Base-by-base conservation (phyloP, 1,140 invertebrate genomes). In the Drosophila mojavensis region DNA sequence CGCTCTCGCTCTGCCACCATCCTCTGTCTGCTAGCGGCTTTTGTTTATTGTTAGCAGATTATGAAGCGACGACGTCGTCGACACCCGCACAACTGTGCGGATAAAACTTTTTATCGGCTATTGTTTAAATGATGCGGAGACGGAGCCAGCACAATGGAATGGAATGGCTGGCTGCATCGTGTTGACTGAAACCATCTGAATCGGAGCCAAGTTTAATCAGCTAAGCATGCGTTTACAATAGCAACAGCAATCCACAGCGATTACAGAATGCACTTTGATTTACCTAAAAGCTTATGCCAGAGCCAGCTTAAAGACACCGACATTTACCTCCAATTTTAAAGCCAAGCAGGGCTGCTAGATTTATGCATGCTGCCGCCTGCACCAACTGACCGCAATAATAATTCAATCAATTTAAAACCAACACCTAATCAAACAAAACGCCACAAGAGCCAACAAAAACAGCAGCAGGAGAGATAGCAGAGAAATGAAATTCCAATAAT, bases 391-490 rank as follows among this genome's bases (percentile, higher is more conserved):
- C 68, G 59, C 81, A 84, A 84, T 78, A 85, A 84, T 84, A 84
- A 84, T 81, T 81, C 78, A 84, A 84, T 84, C 81, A 84, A 84
- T 84, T 84, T 85, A 85, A 85, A 84, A 84, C 81, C 81, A 84
- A 85, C 78, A 84, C 78, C 71, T 72, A 66, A 76, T 76, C 68
- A 76, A 75, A 72, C 69, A 72, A 65, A 72, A 66, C 47, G 54
- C 47, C 47, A 61, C 55, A 73, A 61, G 63, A 72, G 50, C 55
- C 20, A 56, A 64, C 53, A 69, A 67, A 54, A 63, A 68, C 54
- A 75, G 61, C 63, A 56, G 53, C 47, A 41, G 26, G 53, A 56
- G 11, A 60, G 39, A 26, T 1, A 26, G 17, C 26, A 63, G 61
- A 78, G 79, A 71, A 77, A 69, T 54, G 65, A 82, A 82, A 70